Evolutionary conservation across 2,888 invertebrate species (phyloP).

Genomic region (Cheilosia vernalis): DNA sequence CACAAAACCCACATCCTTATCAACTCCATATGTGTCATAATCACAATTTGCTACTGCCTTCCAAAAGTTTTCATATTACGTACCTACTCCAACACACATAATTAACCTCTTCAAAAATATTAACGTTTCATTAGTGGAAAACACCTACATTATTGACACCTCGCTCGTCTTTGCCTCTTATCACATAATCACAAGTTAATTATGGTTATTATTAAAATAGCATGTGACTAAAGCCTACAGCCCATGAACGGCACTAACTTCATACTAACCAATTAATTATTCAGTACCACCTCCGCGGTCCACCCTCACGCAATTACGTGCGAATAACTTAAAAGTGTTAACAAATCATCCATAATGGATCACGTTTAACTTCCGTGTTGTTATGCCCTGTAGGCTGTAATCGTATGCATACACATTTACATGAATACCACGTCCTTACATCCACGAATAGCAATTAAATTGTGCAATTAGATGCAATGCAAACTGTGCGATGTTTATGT

Average conservation of each 20-base stretch:
- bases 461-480: neutral
- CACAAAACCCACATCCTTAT: too few relatives aligned
- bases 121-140: neutral
- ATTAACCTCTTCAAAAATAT: neutral
- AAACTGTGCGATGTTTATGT: neutral
- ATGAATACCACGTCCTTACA: neutral
- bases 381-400: too few relatives aligned
- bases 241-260: neutral
- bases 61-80: neutral
- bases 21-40: too few relatives aligned
- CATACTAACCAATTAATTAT: slow-evolving; percentile 1
- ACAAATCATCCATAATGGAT: slow-evolving; percentile 29
- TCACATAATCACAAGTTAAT: slow-evolving; percentile 23
- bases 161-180: neutral
- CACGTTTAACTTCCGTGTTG: slow-evolving; percentile 4
- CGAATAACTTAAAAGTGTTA: neutral
- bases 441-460: neutral
- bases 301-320: slow-evolving; percentile 18
- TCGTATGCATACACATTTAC: too few relatives aligned
- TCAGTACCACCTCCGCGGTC: neutral
- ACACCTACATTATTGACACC: neutral
- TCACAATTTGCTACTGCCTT: too few relatives aligned
- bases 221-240: neutral
- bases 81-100: too few relatives aligned
- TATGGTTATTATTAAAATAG: neutral